phyloP scores from a whole-genome alignment of 2,113 vertebrate species.

The Vulpes vulpes region DNA sequence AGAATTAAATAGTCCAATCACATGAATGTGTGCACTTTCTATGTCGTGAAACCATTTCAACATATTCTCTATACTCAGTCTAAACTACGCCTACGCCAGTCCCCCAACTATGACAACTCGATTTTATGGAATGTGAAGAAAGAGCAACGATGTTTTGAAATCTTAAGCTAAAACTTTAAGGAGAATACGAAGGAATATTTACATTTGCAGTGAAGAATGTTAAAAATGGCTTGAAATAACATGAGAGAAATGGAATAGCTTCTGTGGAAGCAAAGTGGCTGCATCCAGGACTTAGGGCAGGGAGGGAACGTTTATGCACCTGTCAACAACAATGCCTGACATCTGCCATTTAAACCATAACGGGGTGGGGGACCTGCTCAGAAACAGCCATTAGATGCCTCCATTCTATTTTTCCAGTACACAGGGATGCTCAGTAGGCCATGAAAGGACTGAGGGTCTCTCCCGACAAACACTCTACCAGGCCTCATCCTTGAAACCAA shows the following conservation, averaged over 20 bases:
- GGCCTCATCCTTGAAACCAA: not conserved
- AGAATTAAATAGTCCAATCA: not conserved
- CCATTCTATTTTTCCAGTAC: not conserved
- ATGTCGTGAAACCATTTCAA: not conserved
- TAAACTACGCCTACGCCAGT: not conserved
- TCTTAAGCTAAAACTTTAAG: not conserved
- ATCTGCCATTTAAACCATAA: not conserved
- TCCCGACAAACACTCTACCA: not conserved
- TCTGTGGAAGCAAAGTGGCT: not conserved
- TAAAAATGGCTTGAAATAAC: slow-evolving; percentile 40
- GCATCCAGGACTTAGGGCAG: not conserved
- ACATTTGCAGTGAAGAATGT: not conserved
- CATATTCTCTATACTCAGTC: not conserved
- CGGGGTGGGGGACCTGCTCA: not conserved
- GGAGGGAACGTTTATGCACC: not conserved
- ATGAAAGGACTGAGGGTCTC: not conserved
- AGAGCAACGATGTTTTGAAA: not conserved
- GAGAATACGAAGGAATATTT: not conserved
- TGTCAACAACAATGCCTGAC: not conserved
- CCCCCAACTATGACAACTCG: not conserved
- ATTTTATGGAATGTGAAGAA: not conserved
- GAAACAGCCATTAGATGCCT: not conserved
- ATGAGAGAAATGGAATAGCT: not conserved
- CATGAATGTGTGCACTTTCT: not conserved
- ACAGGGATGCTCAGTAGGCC: not conserved